Percentiles rank a stretch among this genome's conserved stretches.
Conservation (phyloP, 2,113 vertebrate species). For the Amblyopsis rosae region DNA sequence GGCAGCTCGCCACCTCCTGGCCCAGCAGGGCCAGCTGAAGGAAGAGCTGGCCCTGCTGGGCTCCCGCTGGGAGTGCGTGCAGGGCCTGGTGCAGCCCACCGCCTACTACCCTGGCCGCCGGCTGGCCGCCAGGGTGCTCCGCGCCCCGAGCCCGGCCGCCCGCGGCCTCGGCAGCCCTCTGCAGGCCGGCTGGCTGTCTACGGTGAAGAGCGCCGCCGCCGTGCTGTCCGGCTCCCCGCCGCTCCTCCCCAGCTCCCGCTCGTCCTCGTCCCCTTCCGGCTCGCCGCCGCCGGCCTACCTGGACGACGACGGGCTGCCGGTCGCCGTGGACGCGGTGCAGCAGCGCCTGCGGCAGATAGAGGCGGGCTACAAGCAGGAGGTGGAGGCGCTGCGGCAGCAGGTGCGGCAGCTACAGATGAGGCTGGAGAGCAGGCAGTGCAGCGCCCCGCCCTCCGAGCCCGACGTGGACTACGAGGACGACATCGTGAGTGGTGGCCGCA, state of each 20-base stretch:
- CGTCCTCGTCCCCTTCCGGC: constrained; percentile 71
- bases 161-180: constrained; percentile 57
- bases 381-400: constrained; percentile 92
- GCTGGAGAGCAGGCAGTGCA: constrained; percentile 91
- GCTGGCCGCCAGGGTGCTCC: constrained; percentile 78
- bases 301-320: constrained; percentile 93
- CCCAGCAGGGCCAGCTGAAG: constrained; percentile 87
- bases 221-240: constrained; percentile 54
- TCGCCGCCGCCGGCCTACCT: constrained; percentile 84
- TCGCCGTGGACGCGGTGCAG: constrained; percentile 93
- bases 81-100: constrained; percentile 86
- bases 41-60: constrained; percentile 87
- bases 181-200: constrained; percentile 61
- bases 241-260: constrained; percentile 45
- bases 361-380: constrained; percentile 96
- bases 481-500: constrained; percentile 91
- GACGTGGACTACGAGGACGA: constrained; percentile 96
- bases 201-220: constrained; percentile 47
- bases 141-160: constrained; percentile 72
- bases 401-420: constrained; percentile 94
- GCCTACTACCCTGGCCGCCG: constrained; percentile 82
- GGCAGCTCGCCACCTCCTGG: constrained; percentile 75
- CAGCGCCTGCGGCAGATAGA: constrained; percentile 96
- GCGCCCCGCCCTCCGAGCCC: constrained; percentile 87
- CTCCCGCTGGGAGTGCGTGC: constrained; percentile 91